Evolutionary conservation across 2,797 vertebrate genomes (phyloP).

Genomic region (Argya squamiceps): DNA sequence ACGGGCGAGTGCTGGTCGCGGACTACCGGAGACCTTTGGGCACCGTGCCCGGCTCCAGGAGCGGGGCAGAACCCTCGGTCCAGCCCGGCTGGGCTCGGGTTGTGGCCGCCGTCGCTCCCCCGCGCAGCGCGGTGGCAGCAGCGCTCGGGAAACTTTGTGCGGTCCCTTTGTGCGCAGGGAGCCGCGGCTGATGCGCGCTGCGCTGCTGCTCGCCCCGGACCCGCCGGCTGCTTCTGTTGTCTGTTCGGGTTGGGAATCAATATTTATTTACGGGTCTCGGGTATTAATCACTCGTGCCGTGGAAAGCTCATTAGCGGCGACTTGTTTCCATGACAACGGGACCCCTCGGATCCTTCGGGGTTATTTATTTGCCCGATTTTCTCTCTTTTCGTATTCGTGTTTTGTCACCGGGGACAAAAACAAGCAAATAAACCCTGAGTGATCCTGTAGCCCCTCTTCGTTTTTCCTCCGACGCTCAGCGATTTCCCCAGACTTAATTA

Average conservation of each 20-base stretch:
- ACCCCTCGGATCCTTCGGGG: conserved; percentile 30
- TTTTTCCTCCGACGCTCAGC: neutral
- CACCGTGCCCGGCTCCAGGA: neutral
- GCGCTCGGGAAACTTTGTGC: neutral
- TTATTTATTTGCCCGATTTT: neutral
- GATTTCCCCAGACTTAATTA: neutral
- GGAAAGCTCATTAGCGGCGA: conserved; percentile 47
- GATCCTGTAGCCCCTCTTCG: neutral
- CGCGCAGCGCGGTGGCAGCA: neutral
- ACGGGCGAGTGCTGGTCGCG: no score
- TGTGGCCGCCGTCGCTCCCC: neutral
- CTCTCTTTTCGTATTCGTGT: neutral
- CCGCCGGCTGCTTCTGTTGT: neutral
- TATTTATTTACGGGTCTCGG: neutral
- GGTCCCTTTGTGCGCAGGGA: neutral
- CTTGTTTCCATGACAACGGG: conserved; percentile 67
- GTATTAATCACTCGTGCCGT: conserved; percentile 22
- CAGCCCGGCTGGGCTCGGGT: neutral
- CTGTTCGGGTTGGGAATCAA: neutral
- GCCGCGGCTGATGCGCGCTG: neutral
- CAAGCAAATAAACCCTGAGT: neutral
- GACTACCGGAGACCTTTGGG: neutral
- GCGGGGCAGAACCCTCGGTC: neutral
- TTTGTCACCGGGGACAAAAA: neutral
- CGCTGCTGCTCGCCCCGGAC: neutral